Percentiles rank a stretch among this genome's conserved stretches.
phyloP scores from a whole-genome alignment of 1,140 invertebrate species.

The Drosophila navojoa region DNA sequence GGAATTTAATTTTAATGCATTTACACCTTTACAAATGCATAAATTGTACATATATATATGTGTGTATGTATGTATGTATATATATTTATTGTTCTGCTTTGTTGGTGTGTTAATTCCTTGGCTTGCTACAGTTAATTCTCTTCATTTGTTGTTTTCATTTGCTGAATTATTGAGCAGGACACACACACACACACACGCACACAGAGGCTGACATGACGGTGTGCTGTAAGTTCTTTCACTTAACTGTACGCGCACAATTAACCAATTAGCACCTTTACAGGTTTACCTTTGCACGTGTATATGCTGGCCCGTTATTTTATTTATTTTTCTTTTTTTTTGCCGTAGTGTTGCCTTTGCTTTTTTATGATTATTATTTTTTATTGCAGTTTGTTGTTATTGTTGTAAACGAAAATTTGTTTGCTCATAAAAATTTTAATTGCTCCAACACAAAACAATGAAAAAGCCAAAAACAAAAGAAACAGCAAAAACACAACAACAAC shows the following conservation, averaged over 20 bases:
- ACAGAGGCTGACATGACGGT: neutral
- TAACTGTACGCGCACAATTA: constrained; percentile 40
- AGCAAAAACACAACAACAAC: constrained; percentile 11
- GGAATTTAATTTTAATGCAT: no score
- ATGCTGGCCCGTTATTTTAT: constrained; percentile 6
- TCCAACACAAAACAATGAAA: constrained; percentile 56
- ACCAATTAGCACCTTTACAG: constrained; percentile 57
- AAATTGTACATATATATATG: no score
- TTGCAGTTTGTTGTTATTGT: constrained; percentile 47
- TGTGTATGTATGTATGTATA: no score
- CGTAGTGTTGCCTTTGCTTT: neutral
- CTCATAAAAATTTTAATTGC: constrained; percentile 65
- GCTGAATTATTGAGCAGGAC: constrained; percentile 32
- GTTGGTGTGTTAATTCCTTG: neutral
- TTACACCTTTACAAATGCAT: no score
- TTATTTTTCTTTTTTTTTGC: neutral
- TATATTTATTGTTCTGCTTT: no score
- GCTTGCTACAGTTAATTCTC: neutral
- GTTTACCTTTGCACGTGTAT: constrained; percentile 22
- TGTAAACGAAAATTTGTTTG: constrained; percentile 63
- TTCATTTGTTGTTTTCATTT: neutral
- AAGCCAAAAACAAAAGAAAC: constrained; percentile 36
- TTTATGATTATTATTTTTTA: constrained; percentile 55
- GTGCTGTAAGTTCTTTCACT: constrained; percentile 20
- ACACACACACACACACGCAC: constrained; percentile 1